A percentile compares a stretch with the other conserved stretches of the same genome.
Evolutionary conservation across 2,113 vertebrate species (phyloP).

Genomic region (Nothoprocta perdicaria): DNA sequence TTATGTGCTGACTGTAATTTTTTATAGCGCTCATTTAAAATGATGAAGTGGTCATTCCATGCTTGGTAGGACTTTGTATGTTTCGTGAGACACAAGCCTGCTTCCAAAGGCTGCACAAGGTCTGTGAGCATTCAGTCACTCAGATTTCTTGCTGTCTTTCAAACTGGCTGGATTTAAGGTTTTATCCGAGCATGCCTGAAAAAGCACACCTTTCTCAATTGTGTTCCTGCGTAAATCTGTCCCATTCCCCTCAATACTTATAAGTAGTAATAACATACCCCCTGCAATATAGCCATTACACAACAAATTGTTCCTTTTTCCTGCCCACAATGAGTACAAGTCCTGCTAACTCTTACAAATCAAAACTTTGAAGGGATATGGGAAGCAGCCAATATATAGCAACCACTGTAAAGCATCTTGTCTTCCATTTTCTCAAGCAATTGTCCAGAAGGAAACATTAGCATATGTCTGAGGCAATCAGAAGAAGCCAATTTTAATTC

Average conservation of each 20-base stretch:
- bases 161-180: background rate
- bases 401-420: background rate
- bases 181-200: background rate
- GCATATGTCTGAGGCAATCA: background rate
- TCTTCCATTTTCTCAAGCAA: background rate
- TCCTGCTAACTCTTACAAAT: background rate
- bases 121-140: background rate
- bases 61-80: slow-evolving; percentile 43
- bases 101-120: background rate
- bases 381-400: background rate
- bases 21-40: slow-evolving; percentile 67
- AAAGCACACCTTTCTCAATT: background rate
- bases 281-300: background rate
- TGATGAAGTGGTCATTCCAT: slow-evolving; percentile 65
- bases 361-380: background rate
- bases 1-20: slow-evolving; percentile 62
- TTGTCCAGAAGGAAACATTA: background rate
- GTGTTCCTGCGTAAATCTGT: background rate
- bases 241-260: background rate
- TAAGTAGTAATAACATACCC: background rate
- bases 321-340: background rate
- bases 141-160: background rate
- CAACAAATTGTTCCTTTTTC: background rate
- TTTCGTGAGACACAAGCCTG: slow-evolving; percentile 21
- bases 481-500: background rate